Conservation (phyloP, 2,113 vertebrate genomes). For the Heliornis fulica region DNA sequence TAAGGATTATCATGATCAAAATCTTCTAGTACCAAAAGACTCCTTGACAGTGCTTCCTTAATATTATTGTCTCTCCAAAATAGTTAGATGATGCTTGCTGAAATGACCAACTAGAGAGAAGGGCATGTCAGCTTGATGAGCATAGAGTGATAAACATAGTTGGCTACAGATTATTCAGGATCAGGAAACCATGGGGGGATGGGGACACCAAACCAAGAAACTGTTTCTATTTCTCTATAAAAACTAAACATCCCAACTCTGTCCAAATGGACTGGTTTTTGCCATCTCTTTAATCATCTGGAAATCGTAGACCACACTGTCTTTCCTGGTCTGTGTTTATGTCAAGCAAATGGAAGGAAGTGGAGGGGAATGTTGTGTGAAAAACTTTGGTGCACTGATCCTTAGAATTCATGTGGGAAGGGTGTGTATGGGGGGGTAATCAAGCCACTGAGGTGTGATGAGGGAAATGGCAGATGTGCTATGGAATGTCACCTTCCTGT, state of each 20-base stretch:
- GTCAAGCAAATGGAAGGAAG: background rate
- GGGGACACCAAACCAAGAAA: background rate
- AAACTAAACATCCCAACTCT: background rate
- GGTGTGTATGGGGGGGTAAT: no score
- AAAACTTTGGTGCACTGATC: background rate
- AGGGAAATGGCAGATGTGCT: background rate
- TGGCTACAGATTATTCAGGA: conserved; percentile 25
- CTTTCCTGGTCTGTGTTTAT: background rate
- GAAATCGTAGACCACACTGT: background rate
- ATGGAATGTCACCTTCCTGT: background rate
- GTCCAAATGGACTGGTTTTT: background rate
- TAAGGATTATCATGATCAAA: background rate
- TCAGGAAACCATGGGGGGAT: background rate
- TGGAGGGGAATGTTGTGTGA: background rate
- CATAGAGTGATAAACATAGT: background rate
- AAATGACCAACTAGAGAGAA: background rate
- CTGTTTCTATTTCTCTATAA: background rate
- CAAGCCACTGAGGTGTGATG: accelerated
- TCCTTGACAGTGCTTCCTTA: background rate
- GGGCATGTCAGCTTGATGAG: background rate
- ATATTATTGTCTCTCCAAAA: background rate
- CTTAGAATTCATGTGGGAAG: background rate
- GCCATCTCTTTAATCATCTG: background rate
- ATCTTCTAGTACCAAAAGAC: background rate
- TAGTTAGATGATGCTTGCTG: background rate